Base-by-base conservation (phyloP, 2,113 vertebrate genomes). In the Equus przewalskii region DNA sequence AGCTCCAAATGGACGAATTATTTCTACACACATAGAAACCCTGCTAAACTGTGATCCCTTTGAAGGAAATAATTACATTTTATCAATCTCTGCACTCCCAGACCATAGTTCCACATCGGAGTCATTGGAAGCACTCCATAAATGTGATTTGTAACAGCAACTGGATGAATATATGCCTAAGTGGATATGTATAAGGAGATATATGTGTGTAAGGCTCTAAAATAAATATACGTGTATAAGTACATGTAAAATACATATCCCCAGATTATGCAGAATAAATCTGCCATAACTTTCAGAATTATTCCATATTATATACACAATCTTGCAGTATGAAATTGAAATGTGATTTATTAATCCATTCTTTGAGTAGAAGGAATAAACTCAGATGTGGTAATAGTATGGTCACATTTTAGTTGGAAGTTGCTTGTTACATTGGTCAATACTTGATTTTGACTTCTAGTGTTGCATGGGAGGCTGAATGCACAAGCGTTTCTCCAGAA, bases 261-360 rank as follows among this genome's bases (percentile, higher is more conserved):
- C 2, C 8, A 49, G 64, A 44, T 85, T 85, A 85, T 80, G 21
- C 24, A 84, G 26, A 89, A 89, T 81, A 81, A 85, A 69, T 60
- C 30, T 95, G 28, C 5, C n/a, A 69, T 58, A 41, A 65, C 26
- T 78, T 69, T 85, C 85, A 64, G 21, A 80, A 80, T 78, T 64
- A 51, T 49, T 79, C 12, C 36, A 72, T 76, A 46, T 81, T 72
- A 72, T 8, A 60, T 83, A 60, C 7, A 87, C 1, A 83, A 28
- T n/a, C 64, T 62, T 89, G 46, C 2, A 73, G 10, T 79, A 49
- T 24, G 36, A 16, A 83, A 64, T 10, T 62, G 24, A 30, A 88
- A 69, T 56, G 64, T 96, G 26, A 91, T 70, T 96, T 75, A 91
- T 67, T 67, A 78, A 72, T 49, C 19, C 58, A 95, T 44, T 58